Base-by-base conservation (phyloP, 2,888 invertebrate genomes). In the Monoplex corrugatus region DNA sequence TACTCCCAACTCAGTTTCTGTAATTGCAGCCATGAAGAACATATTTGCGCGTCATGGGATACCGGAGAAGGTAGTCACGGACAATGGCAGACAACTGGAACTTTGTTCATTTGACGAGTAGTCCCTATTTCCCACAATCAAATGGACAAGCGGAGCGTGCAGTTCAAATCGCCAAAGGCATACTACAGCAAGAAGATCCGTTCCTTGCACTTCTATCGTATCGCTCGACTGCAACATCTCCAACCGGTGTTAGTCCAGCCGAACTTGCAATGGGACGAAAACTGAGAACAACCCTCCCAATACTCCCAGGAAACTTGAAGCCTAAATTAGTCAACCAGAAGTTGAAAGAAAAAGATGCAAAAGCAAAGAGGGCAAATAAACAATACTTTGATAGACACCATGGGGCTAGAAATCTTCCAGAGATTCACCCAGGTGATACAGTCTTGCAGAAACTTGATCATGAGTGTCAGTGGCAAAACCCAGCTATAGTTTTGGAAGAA, bases 121-220 rank as follows among this genome's bases (percentile, higher is more conserved):
- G 44, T 16, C 88, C 84, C 8, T 16, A 75, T 16, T 68, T 43
- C n/a, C 75, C 85, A 19, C 72, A 75, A 35, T 19, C 45, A 8
- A 85, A 89, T 38, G 50, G 88, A 57, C 45, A 75, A 38, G 85
- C 85, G 50, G 75, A 89, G 44, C 28, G 88, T 32, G 88, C 78
- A n/a, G 87, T 87, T 16, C 45, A 72, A 35, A 84, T 78, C 19
- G 78, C 72, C 3, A 86, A 86, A 57, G n/a, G 43, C 10, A 32
- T 89, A 8, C n/a, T 85, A 45, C 38, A 50, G 23, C 44, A 63
- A 28, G 32, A 28, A 3, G 89, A 89, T 40, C 75, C 83, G 1
- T 88, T 83, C 45, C 32, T 72, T 16, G 88, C 88, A 43, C 83
- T 88, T 2, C 44, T 88, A 5, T 38, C 63, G 1, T 89, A 85